Evolutionary conservation across 2,888 invertebrate species (phyloP), one percentile per base, ranked within the genome.

Genomic region (Polymixis flavicincta): DNA sequence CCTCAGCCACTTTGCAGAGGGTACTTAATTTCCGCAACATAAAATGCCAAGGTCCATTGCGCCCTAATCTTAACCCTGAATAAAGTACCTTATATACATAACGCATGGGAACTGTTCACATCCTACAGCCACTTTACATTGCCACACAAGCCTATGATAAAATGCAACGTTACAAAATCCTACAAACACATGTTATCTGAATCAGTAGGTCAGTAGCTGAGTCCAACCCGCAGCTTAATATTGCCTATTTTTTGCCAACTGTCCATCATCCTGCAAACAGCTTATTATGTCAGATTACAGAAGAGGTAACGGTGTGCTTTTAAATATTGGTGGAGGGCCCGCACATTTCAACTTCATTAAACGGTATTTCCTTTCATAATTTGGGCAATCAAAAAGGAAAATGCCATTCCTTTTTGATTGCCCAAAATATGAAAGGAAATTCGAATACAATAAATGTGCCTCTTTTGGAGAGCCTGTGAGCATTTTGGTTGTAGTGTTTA

Each of bases 261-360:
- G 80, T 74, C 87, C 71, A 77, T 83, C 85, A 87, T 45, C 50
- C 45, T 19, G 52, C 70, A 66, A 83, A 84, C 75, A 67, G 54
- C 83, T 85, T 78, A 85, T 86, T 86, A 87, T 75, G 74, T 74
- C 71, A 73, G 63, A 71, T 78, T 80, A 76, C 55, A 37, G 32
- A 67, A 48, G n/a, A 57, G 55, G 17, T 42, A 45, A 45, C 2
- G 25, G 52, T 55, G 52, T 59, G 50, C 50, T 80, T 63, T 63
- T 59, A 0, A 63, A 45, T 68, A 5, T 22, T 8, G 2, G 3
- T 37, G 0, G 32, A 25, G 17, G 82, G 82, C 60, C 82, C 28
- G 76, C 63, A 71, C 6, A 14, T 8, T 11, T 1, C 17, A 37
- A 11, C 22, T 48, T 22, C 25, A 22, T 5, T 28, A 25, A 19